Evolutionary conservation across 64 coral and sea anemone genomes (phyloP), one percentile per base, ranked within the genome.

Genomic region (Montipora foliosa): DNA sequence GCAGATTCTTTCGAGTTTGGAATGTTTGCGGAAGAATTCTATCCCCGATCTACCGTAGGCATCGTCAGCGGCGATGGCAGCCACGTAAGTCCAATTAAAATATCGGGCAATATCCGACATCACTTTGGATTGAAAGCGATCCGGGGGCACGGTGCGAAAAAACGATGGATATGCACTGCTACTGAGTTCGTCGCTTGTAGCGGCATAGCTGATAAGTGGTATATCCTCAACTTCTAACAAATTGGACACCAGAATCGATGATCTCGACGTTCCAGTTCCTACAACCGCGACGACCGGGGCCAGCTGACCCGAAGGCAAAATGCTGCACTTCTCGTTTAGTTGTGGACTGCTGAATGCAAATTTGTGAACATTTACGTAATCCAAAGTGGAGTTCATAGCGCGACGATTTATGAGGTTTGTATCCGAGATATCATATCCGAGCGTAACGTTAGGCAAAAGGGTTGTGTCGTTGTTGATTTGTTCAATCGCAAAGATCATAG

Each of bases 61-160:
- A 12, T 96, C 92, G 16, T 98, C 94, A 1, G 79, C 75, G 13
- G 90, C 93, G 4, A 98, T 87, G 3, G 94, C 75, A 45, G 96
- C 87, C 0, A 98, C 92, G 52, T 95, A 95, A 1, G 68, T 95
- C 96, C 96, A 98, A 49, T 98, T 95, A 57, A 98, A 95, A 60
- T 93, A 51, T n/a, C 29, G 19, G 0, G 90, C 90, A 58, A 95
- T 95, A 77, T 95, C 96, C 1, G 90, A 75, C 93, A 98, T 98
- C 2, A 94, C 96, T 81, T 98, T 91, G 11, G 90, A 92, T n/a
- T 98, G 96, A 53, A 95, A 98, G 5, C 94, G 89, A 67, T 98
- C 96, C 5, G 96, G 93, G 2, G 96, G 96, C 75, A 98, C 96
- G 4, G 96, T 98, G 57, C 96, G 90, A 17, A 95, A 93, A 77